Evolutionary conservation across 2,888 invertebrate genomes (phyloP).

Genomic region (Rapana venosa): DNA sequence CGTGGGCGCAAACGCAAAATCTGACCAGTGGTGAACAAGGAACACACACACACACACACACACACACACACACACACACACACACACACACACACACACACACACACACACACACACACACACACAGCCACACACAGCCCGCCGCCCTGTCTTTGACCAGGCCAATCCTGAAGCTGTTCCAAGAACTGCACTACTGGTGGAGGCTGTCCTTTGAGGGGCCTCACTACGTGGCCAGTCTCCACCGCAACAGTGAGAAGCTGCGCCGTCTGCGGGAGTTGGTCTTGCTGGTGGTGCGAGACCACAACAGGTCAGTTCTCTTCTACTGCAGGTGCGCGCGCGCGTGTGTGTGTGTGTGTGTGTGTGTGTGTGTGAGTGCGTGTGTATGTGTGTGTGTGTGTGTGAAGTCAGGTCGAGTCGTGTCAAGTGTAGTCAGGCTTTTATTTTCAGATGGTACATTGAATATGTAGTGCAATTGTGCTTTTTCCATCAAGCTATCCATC

Average conservation of each 20-base stretch:
- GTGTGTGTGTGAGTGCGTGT: too few relatives aligned
- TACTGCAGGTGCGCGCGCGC: background rate
- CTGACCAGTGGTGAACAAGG: too few relatives aligned
- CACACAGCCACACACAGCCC: background rate
- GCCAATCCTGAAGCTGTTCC: constrained; percentile 84
- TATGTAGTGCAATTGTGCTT: too few relatives aligned
- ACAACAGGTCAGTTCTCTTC: constrained; percentile 74
- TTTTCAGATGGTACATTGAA: too few relatives aligned
- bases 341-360: background rate
- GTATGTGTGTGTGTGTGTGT: too few relatives aligned
- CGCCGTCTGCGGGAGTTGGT: constrained; percentile 76
- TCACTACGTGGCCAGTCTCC: constrained; percentile 83
- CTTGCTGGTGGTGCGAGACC: constrained; percentile 77
- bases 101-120: background rate
- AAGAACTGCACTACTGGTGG: constrained; percentile 87
- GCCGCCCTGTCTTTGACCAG: constrained; percentile 74
- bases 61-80: too few relatives aligned
- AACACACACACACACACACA: too few relatives aligned
- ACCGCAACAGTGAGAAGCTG: constrained; percentile 77
- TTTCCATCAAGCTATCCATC: too few relatives aligned
- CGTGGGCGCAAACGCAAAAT: too few relatives aligned
- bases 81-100: too few relatives aligned
- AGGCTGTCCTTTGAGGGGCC: constrained; percentile 86
- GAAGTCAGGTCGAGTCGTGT: too few relatives aligned
- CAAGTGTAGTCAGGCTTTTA: too few relatives aligned